These are phyloP conservation scores for Streptopelia turtur DNA, from an alignment of 2,797 vertebrate species.

Conservation along the genomic window DNA sequence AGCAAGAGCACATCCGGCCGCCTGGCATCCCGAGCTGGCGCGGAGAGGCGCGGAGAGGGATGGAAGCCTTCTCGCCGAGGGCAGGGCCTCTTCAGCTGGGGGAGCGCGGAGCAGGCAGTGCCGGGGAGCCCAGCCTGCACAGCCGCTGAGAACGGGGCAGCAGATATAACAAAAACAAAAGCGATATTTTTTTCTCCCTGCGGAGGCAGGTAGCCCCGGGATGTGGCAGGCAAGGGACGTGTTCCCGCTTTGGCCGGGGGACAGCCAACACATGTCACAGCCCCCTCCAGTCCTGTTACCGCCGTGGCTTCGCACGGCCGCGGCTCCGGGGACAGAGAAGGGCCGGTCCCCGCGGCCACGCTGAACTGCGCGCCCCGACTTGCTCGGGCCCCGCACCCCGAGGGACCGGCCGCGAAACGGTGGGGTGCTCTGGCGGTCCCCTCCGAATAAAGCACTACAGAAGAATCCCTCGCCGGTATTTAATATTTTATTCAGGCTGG, in stretches of 20 bases:
- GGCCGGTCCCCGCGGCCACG: background rate
- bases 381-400: fast-evolving
- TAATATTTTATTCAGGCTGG: constrained; percentile 72
- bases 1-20: background rate
- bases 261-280: background rate
- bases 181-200: too few species aligned
- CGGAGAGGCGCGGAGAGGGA: background rate
- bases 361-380: background rate
- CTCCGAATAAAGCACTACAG: constrained; percentile 46
- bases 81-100: background rate
- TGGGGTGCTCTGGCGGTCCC: background rate
- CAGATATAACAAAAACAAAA: background rate
- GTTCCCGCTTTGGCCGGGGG: background rate
- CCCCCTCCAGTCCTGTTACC: background rate
- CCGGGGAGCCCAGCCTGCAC: background rate
- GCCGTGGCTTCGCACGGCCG: background rate
- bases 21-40: background rate
- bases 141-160: background rate
- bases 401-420: background rate
- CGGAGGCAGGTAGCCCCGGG: background rate
- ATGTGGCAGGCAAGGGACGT: fast-evolving
- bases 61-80: background rate
- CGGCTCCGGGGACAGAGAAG: background rate
- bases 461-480: constrained; percentile 46
- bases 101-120: background rate